Evolutionary conservation across 2,888 invertebrate species (phyloP), one percentile per base, ranked within the genome.

Genomic region (Germaria angustata): DNA sequence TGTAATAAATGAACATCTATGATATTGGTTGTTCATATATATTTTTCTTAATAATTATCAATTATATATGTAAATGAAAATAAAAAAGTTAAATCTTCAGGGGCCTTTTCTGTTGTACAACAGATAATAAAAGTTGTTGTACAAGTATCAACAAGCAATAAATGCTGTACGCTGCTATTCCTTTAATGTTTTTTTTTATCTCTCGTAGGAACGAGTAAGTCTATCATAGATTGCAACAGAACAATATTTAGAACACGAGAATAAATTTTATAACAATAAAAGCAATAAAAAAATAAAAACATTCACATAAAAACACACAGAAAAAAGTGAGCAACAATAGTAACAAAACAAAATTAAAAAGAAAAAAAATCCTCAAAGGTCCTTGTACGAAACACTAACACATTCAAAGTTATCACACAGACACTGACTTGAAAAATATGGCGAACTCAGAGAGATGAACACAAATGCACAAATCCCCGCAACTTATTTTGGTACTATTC

Each of bases 41-140:
- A 5, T 28, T 28, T 32, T 32, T 61, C 7, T 63, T 69, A 76
- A 66, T 71, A 79, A 79, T 73, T 63, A 72, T 77, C 72, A 77
- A 46, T 81, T 66, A 77, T 77, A 57, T 49, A 55, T 71, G n/a
- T 71, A 15, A 17, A 7, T 34, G 34, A 20, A 17, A 63, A 24
- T 2, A 49, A 11, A 55, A 22, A 46, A 57, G n/a, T n/a, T n/a
- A n/a, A 34, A 72, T 63, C 46, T 72, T 72, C 9, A 46, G 66
- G 28, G 51, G 66, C 63, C 22, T 66, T 76, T 57, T 22, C 4
- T 53, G 3, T 13, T 15, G 15, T 53, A 44, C 15, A 53, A 41
- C 28, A 15, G 20, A 65, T 44, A 65, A 65, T 75, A 61, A 73
- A 73, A 39, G 32, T 53, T 53, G 72, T 61, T 53, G 28, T 22